Evolutionary conservation across 2,797 vertebrate species (phyloP).

Genomic region (Hozukius guyotensis): DNA sequence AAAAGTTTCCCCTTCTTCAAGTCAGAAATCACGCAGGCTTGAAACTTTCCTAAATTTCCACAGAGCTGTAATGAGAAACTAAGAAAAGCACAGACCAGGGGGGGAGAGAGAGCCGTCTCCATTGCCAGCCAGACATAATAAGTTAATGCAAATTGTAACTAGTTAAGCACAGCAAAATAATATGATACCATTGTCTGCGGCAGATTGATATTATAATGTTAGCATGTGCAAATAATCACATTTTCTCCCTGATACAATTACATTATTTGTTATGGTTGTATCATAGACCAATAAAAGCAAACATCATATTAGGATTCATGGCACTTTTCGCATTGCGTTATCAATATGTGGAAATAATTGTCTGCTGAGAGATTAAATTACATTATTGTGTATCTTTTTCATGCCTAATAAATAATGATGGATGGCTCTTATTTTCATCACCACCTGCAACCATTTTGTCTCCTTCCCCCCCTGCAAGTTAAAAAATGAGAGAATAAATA

Average conservation of each 20-base stretch:
- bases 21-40: conserved; percentile 30
- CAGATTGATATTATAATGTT: conserved; percentile 88
- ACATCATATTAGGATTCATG: conserved; percentile 99
- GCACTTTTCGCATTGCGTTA: conserved; percentile 99
- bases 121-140: conserved; percentile 84
- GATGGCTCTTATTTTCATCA: conserved; percentile 99
- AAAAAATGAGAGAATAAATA: conserved; percentile 93
- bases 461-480: conserved; percentile 89
- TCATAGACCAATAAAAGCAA: conserved; percentile 98
- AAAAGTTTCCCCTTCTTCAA: conserved; percentile 50
- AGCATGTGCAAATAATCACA: conserved; percentile 95
- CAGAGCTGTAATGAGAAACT: conserved; percentile 74
- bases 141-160: conserved; percentile 90
- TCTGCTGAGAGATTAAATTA: conserved; percentile 99
- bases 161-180: conserved; percentile 90
- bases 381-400: conserved; percentile 99
- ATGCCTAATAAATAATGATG: conserved; percentile 99
- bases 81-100: conserved; percentile 67
- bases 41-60: conserved; percentile 60
- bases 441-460: conserved; percentile 99
- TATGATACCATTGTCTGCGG: conserved; percentile 84
- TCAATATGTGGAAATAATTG: conserved; percentile 99
- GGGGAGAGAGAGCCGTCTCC: conserved; percentile 71
- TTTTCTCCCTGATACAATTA: conserved; percentile 95
- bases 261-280: conserved; percentile 99